Evolutionary conservation across 2,888 invertebrate genomes (phyloP), one percentile per base, ranked within the genome.

Genomic region (Anaspis maculata): DNA sequence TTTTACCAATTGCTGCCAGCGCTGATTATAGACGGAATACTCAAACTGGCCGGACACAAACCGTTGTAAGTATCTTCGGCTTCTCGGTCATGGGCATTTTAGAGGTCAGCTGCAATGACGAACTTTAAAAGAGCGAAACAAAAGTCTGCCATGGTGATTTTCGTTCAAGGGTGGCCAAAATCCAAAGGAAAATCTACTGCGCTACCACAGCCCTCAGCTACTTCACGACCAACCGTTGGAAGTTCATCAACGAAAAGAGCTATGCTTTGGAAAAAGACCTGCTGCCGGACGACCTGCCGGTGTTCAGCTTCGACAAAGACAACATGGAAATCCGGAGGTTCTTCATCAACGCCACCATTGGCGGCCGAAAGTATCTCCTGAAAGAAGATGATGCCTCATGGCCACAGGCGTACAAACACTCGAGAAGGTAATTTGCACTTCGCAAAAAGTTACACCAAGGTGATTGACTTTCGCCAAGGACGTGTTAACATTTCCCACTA

Each of bases 1-100:
- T 51, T 86, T 0, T 69, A 81, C 29, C 94, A 94, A 56, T 60
- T 89, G n/a, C 47, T 89, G 4, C 86, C 91, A 0, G 89, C 90
- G 0, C 54, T 88, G 7, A 46, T 86, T 1, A 68, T 86, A 15
- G 94, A 95, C 52, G 46, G 67, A 0, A 39, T 78, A 0, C 64
- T 84, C 4, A 73, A 75, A 50, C 22, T 84, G 0, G 54, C 71
- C 1, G 85, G 88, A 4, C 71, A 70, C 38, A 78, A 81, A 56
- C 79, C 86, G n/a, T 72, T 79, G 83, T 82, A 41, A 48, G 47
- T 33, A 30, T 9, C 6, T 16, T 14, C 7, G n/a, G n/a, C n/a
- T n/a, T n/a, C n/a, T n/a, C n/a, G n/a, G n/a, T n/a, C n/a, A n/a
- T n/a, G n/a, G n/a, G n/a, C n/a, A n/a, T n/a, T n/a, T n/a, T n/a